Percentiles rank a stretch among this genome's conserved stretches.
Conservation (phyloP, 1,140 invertebrate genomes). For the Cryptotermes secundus region DNA sequence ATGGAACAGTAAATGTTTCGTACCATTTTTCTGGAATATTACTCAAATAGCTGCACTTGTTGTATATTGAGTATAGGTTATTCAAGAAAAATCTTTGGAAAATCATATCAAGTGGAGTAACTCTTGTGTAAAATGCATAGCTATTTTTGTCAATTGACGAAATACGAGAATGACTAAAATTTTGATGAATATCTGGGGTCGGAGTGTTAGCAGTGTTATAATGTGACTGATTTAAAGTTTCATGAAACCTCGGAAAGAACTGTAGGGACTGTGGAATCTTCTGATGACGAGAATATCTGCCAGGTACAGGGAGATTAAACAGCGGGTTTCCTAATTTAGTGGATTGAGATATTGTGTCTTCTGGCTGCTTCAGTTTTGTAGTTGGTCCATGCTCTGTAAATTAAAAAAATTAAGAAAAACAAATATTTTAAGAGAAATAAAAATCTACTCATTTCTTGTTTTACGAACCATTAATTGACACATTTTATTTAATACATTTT, state of each 20-base stretch:
- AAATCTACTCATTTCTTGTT: too few species aligned
- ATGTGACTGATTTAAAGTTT: not conserved
- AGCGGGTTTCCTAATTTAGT: too few species aligned
- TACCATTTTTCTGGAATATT: not conserved
- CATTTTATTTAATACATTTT: too few species aligned
- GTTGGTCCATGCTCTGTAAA: too few species aligned
- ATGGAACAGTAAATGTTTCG: not conserved
- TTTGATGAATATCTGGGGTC: not conserved
- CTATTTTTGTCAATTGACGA: not conserved
- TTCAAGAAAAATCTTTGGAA: not conserved
- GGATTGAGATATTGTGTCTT: too few species aligned
- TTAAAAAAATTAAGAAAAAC: too few species aligned
- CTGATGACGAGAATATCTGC: not conserved
- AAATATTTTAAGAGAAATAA: too few species aligned
- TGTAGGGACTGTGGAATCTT: not conserved
- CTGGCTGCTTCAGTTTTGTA: too few species aligned
- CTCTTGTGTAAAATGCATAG: not conserved
- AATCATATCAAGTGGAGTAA: not conserved
- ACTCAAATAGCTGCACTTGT: not conserved
- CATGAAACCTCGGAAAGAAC: not conserved
- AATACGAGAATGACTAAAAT: not conserved
- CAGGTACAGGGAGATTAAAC: too few species aligned
- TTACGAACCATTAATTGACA: too few species aligned
- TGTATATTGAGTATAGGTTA: not conserved
- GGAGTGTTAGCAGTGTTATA: not conserved